Base-by-base conservation (phyloP, 2,113 vertebrate genomes). In the Datnioides undecimradiatus region DNA sequence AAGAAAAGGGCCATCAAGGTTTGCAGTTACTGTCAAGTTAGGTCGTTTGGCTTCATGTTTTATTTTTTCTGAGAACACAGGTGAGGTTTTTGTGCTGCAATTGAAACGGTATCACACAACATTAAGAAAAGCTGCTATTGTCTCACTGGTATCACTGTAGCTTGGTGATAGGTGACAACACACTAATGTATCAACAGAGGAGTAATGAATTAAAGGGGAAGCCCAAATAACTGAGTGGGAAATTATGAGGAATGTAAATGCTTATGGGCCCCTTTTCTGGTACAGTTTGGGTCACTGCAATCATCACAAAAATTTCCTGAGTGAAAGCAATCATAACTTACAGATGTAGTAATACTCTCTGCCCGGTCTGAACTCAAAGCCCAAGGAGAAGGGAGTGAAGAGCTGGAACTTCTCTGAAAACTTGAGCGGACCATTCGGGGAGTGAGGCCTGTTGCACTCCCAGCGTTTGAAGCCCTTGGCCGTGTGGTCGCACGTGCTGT, bases 331-430 rank as follows among this genome's bases (percentile, higher is more conserved):
- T 49, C 6, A 80, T 84, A 79, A 99, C 98, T 99, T 91, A 99
- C 98, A 99, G 94, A 99, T 99, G 93, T 99, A 99, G 95, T 98
- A 99, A 93, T 99, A 99, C 84, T 99, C 98, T 90, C 98, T 95
- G 87, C 98, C 98, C 69, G 98, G 98, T 88, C 98, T 95, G 95
- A 99, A 99, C 91, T 99, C 98, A 87, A 99, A 99, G 93, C 98
- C 98, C 94, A 99, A 91, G 0, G 98, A 99, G 94, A 99, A 99
- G 29, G 98, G 98, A 0, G 98, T 99, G 95, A 99, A 99, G 93
- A 99, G 98, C 89, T 99, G 98, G 94, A 99, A 99, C 92, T 99
- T 99, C 93, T 99, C 98, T 0, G 98, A 99, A 91, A 99, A 99
- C 95, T 99, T 99, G 93, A 99, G 95, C 0, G 98, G 98, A 77